Conservation (phyloP, 2,797 vertebrate species). For the Syncerus caffer region DNA sequence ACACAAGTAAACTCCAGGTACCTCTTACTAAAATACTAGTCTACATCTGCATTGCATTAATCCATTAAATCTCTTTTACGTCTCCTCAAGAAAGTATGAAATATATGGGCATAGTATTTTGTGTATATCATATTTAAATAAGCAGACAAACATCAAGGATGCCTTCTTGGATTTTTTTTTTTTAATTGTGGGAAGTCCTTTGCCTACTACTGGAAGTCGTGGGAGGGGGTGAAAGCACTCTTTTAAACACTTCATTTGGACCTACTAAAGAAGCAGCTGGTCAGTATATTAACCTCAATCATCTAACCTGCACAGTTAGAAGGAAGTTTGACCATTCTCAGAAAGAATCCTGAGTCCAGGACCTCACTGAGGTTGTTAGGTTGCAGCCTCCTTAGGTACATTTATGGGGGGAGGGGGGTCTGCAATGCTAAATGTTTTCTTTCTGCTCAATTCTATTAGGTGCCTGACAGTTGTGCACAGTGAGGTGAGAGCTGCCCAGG, state of each 20-base stretch:
- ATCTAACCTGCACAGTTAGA: background rate
- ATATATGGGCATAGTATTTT: background rate
- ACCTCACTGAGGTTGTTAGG: background rate
- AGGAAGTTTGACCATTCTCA: background rate
- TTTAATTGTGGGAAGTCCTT: background rate
- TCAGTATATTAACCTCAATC: background rate
- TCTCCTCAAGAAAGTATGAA: background rate
- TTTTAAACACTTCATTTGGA: background rate
- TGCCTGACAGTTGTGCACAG: background rate
- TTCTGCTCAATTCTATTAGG: background rate
- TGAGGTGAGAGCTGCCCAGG: background rate
- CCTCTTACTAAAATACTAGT: background rate
- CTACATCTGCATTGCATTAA: background rate
- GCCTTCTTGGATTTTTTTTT: background rate
- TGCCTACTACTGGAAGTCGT: background rate
- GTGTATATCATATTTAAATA: background rate
- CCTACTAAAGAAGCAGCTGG: background rate
- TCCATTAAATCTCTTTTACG: background rate
- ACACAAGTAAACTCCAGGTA: background rate
- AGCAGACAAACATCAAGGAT: background rate
- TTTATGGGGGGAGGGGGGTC: background rate
- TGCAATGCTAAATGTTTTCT: background rate
- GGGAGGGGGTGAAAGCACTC: background rate
- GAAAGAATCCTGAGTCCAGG: background rate
- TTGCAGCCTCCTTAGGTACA: background rate